Conservation (phyloP, 2,113 vertebrate genomes). For the Condylura cristata region DNA sequence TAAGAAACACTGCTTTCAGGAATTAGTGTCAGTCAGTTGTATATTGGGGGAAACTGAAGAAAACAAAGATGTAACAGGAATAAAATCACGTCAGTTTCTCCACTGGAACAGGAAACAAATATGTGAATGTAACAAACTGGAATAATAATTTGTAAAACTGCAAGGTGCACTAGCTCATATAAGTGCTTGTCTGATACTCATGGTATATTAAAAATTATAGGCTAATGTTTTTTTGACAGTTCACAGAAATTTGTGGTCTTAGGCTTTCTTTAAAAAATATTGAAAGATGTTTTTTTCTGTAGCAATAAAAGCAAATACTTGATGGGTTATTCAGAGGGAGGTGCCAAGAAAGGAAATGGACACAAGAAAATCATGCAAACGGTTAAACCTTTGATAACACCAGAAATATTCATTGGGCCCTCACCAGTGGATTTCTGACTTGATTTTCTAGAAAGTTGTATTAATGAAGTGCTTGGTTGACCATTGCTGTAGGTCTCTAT, state of each 20-base stretch:
- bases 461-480: background rate
- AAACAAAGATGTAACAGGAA: background rate
- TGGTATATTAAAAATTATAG: background rate
- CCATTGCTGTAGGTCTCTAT: background rate
- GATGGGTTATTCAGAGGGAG: background rate
- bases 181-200: background rate
- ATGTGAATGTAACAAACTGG: background rate
- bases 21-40: background rate
- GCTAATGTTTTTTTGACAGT: background rate
- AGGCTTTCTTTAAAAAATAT: background rate
- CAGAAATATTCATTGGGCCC: background rate
- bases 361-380: background rate
- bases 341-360: background rate
- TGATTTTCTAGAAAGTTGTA: background rate
- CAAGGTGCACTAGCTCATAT: background rate
- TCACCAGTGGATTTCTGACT: background rate
- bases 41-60: background rate
- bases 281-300: background rate
- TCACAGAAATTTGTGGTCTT: background rate
- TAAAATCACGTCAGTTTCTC: background rate
- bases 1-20: background rate
- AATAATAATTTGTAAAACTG: background rate
- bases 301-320: background rate
- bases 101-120: background rate
- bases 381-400: rapidly evolving